Evolutionary conservation across 1,140 invertebrate genomes (phyloP).

Genomic region (Drosophila trapezifrons): DNA sequence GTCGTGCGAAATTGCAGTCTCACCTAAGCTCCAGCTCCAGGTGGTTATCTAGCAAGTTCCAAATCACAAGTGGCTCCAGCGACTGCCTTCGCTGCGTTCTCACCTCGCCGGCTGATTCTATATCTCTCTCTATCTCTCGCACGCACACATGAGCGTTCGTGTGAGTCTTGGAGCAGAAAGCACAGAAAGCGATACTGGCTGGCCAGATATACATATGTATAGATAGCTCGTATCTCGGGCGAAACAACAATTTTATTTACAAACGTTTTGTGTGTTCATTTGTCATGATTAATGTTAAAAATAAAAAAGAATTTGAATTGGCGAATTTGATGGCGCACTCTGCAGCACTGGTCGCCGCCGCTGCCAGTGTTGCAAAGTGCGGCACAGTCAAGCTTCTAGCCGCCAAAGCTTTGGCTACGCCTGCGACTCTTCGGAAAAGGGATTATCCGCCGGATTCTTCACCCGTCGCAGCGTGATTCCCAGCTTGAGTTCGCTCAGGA

Average conservation of each 20-base stretch:
- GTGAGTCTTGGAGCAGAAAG: not conserved
- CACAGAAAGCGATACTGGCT: not conserved
- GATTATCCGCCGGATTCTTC: conserved; percentile 69
- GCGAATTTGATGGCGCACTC: conserved; percentile 17
- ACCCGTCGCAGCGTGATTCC: conserved; percentile 67
- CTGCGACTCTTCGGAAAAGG: conserved; percentile 66
- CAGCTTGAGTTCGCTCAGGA: conserved; percentile 72
- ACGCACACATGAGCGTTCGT: not conserved
- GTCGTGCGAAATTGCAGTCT: conserved; percentile 41
- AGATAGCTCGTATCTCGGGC: conserved; percentile 16
- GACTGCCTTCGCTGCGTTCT: conserved; percentile 15
- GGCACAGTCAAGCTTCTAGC: conserved; percentile 18
- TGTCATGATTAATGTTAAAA: conserved; percentile 42
- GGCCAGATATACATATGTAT: not conserved
- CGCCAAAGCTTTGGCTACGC: conserved; percentile 33
- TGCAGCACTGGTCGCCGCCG: conserved; percentile 14
- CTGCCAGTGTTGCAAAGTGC: conserved; percentile 18
- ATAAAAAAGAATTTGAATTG: conserved; percentile 18
- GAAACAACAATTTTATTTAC: conserved; percentile 38
- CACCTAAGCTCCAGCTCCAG: conserved; percentile 24
- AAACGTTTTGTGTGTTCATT: conserved; percentile 14
- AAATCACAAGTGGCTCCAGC: conserved; percentile 53
- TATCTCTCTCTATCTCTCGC: conserved; percentile 12
- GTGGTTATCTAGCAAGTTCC: conserved; percentile 37
- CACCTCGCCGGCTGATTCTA: conserved; percentile 60